phyloP scores from a whole-genome alignment of 2,797 vertebrate species.

The Enteromius anoplus region DNA sequence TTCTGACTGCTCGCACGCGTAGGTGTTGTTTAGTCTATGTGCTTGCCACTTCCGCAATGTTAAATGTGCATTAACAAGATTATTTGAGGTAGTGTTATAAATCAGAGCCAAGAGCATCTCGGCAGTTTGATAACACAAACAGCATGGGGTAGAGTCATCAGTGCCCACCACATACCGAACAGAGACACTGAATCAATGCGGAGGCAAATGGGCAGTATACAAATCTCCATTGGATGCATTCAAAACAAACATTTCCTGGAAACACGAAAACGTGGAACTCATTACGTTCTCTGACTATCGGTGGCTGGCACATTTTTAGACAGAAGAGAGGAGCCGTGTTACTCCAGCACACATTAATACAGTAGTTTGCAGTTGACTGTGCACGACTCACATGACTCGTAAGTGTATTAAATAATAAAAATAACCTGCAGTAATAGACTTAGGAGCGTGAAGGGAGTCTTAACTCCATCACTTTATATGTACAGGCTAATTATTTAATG shows the following conservation, averaged over 20 bases:
- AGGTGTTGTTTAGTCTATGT: conserved; percentile 80
- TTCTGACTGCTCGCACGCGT: conserved; percentile 61
- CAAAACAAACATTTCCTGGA: conserved; percentile 38
- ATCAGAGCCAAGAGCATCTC: conserved; percentile 75
- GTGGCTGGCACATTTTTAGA: conserved; percentile 11
- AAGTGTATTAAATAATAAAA: conserved; percentile 13
- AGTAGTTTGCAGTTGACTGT: conserved; percentile 10
- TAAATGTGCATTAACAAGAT: conserved; percentile 82
- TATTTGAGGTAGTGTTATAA: conserved; percentile 83
- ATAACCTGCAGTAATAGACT: background rate
- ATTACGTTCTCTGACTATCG: conserved; percentile 22
- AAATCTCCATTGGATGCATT: conserved; percentile 30
- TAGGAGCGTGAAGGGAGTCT: background rate
- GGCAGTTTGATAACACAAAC: conserved; percentile 65
- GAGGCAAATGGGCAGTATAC: conserved; percentile 39
- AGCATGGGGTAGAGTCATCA: conserved; percentile 69
- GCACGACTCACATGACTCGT: background rate
- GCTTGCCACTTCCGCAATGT: conserved; percentile 74
- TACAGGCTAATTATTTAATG: background rate
- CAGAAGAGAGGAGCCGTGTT: background rate
- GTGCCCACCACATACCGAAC: conserved; percentile 58
- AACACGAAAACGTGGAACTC: conserved; percentile 34
- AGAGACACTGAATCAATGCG: conserved; percentile 6
- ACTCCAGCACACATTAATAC: background rate
- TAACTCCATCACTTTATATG: conserved; percentile 3